A percentile compares a stretch with the other conserved stretches of the same genome.
Conservation (phyloP, 30 jellyfish, hydroid and myxozoan genomes). For the Catostylus mosaicus region DNA sequence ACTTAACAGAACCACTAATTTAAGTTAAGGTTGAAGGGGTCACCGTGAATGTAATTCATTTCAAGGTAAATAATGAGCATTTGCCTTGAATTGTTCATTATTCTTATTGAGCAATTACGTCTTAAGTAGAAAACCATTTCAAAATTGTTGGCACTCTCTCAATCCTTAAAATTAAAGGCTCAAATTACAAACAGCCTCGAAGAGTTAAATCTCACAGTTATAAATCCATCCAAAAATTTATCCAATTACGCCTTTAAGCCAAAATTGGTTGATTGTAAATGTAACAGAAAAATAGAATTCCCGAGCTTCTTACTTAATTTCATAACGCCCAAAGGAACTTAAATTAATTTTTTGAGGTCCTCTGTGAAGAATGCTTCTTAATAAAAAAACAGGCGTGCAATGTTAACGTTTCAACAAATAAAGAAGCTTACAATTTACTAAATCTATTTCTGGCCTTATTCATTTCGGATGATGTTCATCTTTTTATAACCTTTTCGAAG, state of each 20-base stretch:
- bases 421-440: background rate
- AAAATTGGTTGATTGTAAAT: background rate
- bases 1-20: too few relatives aligned
- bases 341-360: background rate
- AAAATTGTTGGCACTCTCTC: too few relatives aligned
- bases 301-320: background rate
- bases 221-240: background rate
- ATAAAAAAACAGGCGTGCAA: background rate
- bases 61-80: too few relatives aligned
- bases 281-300: background rate
- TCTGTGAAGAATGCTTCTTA: background rate
- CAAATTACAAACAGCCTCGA: background rate
- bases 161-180: too few relatives aligned
- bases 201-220: background rate
- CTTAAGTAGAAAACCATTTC: too few relatives aligned
- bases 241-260: background rate
- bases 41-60: too few relatives aligned
- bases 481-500: background rate
- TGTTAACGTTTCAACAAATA: background rate
- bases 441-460: background rate
- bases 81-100: too few relatives aligned
- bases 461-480: background rate
- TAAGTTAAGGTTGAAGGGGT: too few relatives aligned
- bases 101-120: too few relatives aligned
- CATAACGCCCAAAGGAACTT: background rate